Evolutionary conservation across 2,888 invertebrate genomes (phyloP), one percentile per base, ranked within the genome.

Genomic region (Podotricha telesiphe): DNA sequence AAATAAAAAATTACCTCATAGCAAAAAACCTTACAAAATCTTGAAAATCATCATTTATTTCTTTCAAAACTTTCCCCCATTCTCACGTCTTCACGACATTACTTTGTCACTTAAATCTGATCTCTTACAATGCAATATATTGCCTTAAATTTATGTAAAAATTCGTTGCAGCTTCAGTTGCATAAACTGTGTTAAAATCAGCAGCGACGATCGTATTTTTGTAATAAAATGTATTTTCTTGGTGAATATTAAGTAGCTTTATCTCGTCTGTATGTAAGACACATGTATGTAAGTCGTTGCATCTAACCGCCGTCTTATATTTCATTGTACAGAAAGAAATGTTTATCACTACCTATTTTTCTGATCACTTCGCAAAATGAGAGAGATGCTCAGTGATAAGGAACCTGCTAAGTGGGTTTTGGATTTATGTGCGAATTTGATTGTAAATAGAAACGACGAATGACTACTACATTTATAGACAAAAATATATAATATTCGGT

Each of bases 191-290:
- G 62, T 47, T 62, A 58, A 64, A 51, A 67, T 53, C 64, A 58
- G 48, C 51, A 8, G 19, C 10, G 53, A 15, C 56, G 45, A 19
- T 20, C 51, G 65, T 37, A 68, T 58, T 65, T 48, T 61, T 42
- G 68, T 65, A 61, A 61, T 68, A 61, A 70, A 65, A 17, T 20
- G 61, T 40, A 53, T 66, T 62, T 61, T 48, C 66, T 17, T 34
- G 40, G 42, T 56, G 70, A 72, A 70, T 68, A 72, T 59, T 37
- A 68, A 72, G 58, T 72, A 51, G 63, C 34, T 42, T 64, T 59
- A 70, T 70, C 70, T 72, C 40, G 17, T 72, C 62, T 61, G 68
- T 22, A 55, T 65, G 50, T 50, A 10, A 13, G 50, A 40, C 53
- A 64, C 66, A 64, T 69, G 55, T 67, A 28, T 58, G 62, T 47